Evolutionary conservation across 2,113 vertebrate genomes (phyloP), one percentile per base, ranked within the genome.

Genomic region (Dascyllus trimaculatus): DNA sequence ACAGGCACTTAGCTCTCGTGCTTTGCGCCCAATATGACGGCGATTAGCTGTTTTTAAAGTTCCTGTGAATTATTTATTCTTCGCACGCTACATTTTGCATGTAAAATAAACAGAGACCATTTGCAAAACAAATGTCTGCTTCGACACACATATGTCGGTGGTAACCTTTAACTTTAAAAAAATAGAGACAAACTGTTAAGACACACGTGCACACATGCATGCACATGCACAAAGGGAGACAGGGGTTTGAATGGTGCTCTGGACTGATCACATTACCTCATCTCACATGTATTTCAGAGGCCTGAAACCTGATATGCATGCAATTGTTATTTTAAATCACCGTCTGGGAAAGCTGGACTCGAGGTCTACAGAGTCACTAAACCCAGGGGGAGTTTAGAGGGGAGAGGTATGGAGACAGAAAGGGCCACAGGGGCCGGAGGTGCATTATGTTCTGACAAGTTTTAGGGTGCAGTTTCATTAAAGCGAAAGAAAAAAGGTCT

Each of bases 321-420:
- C 93, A 91, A 94, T 93, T 95, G 94, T 95, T 94, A 93, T 95
- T 95, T 94, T 94, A 94, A 95, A 93, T 93, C 89, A 92, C 85
- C 71, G 91, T 93, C 92, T 93, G 93, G 89, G 92, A 94, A 93
- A 93, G 85, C 76, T 89, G 88, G 87, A 86, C 83, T 78, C 67
- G 60, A 86, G 87, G 90, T 92, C 89, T 86, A 78, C 45, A 57
- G 88, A 93, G 93, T 91, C 89, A 87, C 84, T 87, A 71, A n/a
- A 88, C 84, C 81, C 78, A 40, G 76, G 79, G 65, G 65, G 75
- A 70, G 59, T 35, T 66, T 32, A 60, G 71, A 62, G 11, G 61
- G 64, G 79, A 60, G 80, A 21, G 54, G 74, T 17, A 24, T 24
- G 40, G 78, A 77, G 81, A 75, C 24, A 29, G 82, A 71, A 80